Evolutionary conservation across 2,888 invertebrate genomes (phyloP).

Genomic region (Xanthia icteritia): DNA sequence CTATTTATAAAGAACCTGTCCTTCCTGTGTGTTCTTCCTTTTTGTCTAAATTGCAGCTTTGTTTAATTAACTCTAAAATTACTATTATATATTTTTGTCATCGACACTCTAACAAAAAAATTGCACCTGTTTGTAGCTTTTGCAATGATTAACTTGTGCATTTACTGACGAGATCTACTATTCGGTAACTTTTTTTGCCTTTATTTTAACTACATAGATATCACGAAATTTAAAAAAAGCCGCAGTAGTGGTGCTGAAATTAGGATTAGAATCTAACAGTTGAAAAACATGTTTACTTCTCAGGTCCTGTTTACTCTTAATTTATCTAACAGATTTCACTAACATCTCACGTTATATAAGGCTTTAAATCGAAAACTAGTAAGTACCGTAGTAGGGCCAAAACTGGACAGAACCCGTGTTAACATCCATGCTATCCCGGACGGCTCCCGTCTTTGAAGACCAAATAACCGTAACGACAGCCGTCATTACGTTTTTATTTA

Average conservation of each 20-base stretch:
- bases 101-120: neutral
- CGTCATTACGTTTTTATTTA: slow-evolving; percentile 23
- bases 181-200: too few species aligned
- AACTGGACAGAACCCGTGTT: slow-evolving; percentile 37
- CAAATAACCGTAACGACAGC: slow-evolving; percentile 43
- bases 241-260: neutral
- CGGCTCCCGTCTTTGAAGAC: slow-evolving; percentile 33
- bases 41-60: too few species aligned
- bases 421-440: slow-evolving; percentile 25
- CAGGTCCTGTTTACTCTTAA: too few species aligned
- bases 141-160: neutral
- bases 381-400: slow-evolving; percentile 17
- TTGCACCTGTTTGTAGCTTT: neutral
- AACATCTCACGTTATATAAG: neutral
- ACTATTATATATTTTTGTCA: neutral
- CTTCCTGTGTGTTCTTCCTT: neutral
- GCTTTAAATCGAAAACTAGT: neutral
- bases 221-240: too few species aligned
- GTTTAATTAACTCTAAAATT: neutral
- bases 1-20: neutral
- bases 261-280: neutral
- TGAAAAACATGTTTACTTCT: neutral
- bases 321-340: neutral
- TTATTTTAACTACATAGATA: too few species aligned
- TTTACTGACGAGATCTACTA: too few species aligned